These are phyloP conservation scores for Microctenopoma steveboyesi DNA, from an alignment of 2,797 vertebrate species.

Conservation along the genomic window DNA sequence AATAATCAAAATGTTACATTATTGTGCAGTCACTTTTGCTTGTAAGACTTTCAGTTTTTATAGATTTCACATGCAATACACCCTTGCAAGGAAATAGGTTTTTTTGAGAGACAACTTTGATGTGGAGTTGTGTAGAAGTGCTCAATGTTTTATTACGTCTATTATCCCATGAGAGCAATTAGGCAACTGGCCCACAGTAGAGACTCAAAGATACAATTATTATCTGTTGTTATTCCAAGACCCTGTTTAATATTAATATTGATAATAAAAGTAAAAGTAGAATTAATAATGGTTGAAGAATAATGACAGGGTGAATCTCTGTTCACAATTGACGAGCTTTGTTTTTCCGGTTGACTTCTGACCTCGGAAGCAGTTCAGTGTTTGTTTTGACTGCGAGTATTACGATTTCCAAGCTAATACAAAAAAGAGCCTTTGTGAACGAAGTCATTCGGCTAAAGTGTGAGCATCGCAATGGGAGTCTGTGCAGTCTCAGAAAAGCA, in stretches of 20 bases:
- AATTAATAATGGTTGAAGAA: too few species aligned
- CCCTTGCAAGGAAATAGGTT: neutral
- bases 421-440: neutral
- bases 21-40: neutral
- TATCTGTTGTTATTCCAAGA: too few species aligned
- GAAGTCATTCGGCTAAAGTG: too few species aligned
- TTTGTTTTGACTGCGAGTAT: neutral
- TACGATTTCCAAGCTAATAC: too few species aligned
- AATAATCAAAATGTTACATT: neutral
- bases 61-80: neutral
- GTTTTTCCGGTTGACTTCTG: neutral
- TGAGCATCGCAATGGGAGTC: neutral
- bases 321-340: constrained; percentile 2
- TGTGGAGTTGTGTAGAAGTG: neutral
- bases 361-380: neutral
- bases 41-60: neutral
- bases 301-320: neutral
- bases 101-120: neutral
- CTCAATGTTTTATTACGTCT: neutral
- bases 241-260: neutral
- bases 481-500: too few species aligned
- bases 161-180: constrained; percentile 10
- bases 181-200: neutral
- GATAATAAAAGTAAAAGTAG: neutral
- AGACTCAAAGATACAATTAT: neutral